Percentiles rank a stretch among this genome's conserved stretches.
phyloP scores from a whole-genome alignment of 2,888 invertebrate species.

The Caenorhabditis zanzibari region DNA sequence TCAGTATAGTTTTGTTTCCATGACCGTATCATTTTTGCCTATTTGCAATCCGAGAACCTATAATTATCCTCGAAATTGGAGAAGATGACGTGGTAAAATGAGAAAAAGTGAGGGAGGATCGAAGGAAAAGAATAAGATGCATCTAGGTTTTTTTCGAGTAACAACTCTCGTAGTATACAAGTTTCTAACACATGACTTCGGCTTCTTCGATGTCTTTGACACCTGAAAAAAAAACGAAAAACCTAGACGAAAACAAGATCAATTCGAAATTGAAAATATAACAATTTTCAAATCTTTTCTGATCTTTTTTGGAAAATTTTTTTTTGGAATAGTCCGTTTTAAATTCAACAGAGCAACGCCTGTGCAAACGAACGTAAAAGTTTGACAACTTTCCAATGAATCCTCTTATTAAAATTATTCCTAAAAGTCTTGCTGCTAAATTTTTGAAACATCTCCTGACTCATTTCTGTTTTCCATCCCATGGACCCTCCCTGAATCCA shows the following conservation, averaged over 20 bases:
- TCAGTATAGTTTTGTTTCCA: not conserved
- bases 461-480: not conserved
- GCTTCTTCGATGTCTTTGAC: not conserved
- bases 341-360: no score
- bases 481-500: not conserved
- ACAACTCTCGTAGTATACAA: not conserved
- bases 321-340: no score
- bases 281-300: no score
- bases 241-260: not conserved
- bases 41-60: conserved; percentile 31
- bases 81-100: conserved; percentile 29
- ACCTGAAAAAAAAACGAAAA: not conserved
- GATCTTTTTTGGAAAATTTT: no score
- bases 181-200: not conserved
- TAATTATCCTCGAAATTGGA: conserved; percentile 34
- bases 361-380: no score
- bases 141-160: not conserved
- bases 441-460: not conserved
- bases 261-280: no score
- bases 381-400: no score
- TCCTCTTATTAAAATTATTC: no score
- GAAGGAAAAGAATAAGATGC: not conserved
- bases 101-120: conserved; percentile 25
- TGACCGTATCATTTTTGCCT: not conserved
- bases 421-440: not conserved